Evolutionary conservation across 2,113 vertebrate species (phyloP).

Genomic region (Thalassarche chlororhynchos): DNA sequence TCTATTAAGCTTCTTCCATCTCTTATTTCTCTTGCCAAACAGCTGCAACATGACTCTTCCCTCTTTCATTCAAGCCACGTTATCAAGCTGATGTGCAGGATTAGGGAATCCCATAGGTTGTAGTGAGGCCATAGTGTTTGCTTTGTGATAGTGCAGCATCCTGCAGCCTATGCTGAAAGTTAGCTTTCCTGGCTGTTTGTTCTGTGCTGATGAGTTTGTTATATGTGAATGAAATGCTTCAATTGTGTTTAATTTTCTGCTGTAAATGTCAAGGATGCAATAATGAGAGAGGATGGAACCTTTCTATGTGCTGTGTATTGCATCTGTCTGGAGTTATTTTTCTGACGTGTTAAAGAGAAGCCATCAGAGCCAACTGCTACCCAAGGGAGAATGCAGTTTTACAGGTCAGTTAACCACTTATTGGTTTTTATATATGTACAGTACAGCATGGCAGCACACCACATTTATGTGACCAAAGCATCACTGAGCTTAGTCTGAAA

Average conservation of each 20-base stretch:
- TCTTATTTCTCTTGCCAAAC: neutral
- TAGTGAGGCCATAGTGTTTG: neutral
- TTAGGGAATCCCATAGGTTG: neutral
- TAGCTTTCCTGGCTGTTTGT: neutral
- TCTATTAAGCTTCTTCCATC: neutral
- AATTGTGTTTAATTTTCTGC: slow-evolving; percentile 62
- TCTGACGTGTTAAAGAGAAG: slow-evolving; percentile 31
- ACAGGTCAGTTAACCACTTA: slow-evolving; percentile 49
- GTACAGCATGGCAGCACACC: neutral
- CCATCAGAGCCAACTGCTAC: slow-evolving; percentile 12
- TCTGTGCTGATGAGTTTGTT: slow-evolving; percentile 40
- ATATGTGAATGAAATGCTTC: slow-evolving; percentile 42
- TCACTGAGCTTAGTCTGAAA: neutral
- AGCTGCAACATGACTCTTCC: neutral
- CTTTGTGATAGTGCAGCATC: neutral
- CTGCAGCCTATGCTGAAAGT: neutral
- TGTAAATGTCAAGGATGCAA: slow-evolving; percentile 50
- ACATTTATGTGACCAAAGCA: neutral
- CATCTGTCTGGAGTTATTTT: slow-evolving; percentile 25
- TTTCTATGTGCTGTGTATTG: neutral
- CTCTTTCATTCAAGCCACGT: neutral
- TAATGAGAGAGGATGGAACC: slow-evolving; percentile 44
- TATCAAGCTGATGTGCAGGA: neutral
- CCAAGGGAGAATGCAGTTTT: slow-evolving; percentile 27
- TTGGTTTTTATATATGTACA: neutral